These are phyloP conservation scores for Hydractinia echinata DNA, from an alignment of 30 jellyfish, hydroid and myxozoan species.

Conservation along the genomic window DNA sequence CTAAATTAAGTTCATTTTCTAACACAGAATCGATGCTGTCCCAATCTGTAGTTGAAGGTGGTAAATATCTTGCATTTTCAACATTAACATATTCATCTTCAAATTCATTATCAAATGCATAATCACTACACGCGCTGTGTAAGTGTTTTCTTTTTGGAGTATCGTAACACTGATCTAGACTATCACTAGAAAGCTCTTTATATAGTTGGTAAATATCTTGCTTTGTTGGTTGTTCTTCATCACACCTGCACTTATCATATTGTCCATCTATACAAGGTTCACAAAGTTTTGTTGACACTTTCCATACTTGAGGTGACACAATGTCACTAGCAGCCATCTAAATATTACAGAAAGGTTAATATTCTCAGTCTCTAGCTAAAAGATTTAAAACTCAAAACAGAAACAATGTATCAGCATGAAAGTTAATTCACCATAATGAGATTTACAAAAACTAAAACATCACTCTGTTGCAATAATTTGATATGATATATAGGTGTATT, in stretches of 20 bases:
- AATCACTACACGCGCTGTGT: conserved; percentile 9
- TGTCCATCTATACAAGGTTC: conserved; percentile 20
- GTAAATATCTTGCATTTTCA: not conserved
- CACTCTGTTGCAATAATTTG: no score
- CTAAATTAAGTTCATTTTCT: conserved; percentile 7
- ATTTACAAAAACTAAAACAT: no score
- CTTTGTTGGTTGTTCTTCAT: not conserved
- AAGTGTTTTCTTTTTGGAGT: not conserved
- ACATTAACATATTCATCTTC: conserved; percentile 11
- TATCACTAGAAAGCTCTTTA: conserved; percentile 29
- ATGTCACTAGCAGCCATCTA: conserved; percentile 7
- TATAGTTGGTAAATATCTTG: conserved; percentile 10
- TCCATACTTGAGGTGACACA: conserved; percentile 24
- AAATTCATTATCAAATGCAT: conserved; percentile 15
- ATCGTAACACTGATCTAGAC: conserved; percentile 27
- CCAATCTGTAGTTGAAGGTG: conserved; percentile 40
- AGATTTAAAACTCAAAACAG: no score
- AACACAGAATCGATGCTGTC: conserved; percentile 28
- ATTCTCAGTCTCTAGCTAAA: no score
- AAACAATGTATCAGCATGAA: no score
- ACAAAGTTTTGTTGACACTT: conserved; percentile 16
- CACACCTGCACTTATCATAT: conserved; percentile 25
- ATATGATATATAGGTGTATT: no score
- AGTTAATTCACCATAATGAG: no score
- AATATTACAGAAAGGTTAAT: no score